Percentiles rank a stretch among this genome's conserved stretches.
phyloP scores from a whole-genome alignment of 2,797 vertebrate genomes.

The Ispidina picta region DNA sequence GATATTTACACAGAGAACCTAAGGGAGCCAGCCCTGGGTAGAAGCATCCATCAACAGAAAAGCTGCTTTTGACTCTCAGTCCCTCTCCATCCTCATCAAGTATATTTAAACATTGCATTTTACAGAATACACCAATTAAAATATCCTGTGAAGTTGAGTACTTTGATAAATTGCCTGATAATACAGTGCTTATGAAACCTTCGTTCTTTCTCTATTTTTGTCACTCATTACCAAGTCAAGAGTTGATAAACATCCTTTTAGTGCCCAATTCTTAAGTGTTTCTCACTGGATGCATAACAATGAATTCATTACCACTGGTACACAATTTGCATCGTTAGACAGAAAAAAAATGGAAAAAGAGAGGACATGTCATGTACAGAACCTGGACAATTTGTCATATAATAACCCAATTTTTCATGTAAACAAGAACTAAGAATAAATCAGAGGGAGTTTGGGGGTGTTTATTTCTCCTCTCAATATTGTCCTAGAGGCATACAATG shows the following conservation, averaged over 20 bases:
- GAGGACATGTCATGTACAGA: constrained; percentile 79
- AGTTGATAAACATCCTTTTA: constrained; percentile 85
- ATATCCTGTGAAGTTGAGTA: constrained; percentile 72
- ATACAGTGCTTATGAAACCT: constrained; percentile 73
- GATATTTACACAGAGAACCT: constrained; percentile 78
- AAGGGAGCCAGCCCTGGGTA: constrained; percentile 67
- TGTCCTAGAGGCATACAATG: constrained; percentile 61
- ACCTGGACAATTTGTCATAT: constrained; percentile 75
- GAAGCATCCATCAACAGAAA: constrained; percentile 68
- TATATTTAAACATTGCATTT: constrained; percentile 74
- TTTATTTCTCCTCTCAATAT: constrained; percentile 53
- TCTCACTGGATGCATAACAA: constrained; percentile 84
- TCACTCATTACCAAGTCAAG: constrained; percentile 82
- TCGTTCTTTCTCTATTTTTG: constrained; percentile 77
- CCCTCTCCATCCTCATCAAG: constrained; percentile 71
- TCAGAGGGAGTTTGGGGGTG: constrained; percentile 2
- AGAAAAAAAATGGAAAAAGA: constrained; percentile 77
- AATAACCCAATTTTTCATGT: constrained; percentile 75
- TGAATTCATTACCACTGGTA: constrained; percentile 84
- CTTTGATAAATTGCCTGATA: constrained; percentile 76
- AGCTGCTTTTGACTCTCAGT: constrained; percentile 72
- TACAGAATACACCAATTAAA: constrained; percentile 78
- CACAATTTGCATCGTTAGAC: constrained; percentile 83
- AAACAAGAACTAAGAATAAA: constrained; percentile 71
- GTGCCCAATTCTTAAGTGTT: constrained; percentile 87